Percentiles rank a stretch among this genome's conserved stretches.
These are phyloP conservation scores for Cheirogaleus medius DNA, from an alignment of 2,113 vertebrate genomes.

Conservation along the genomic window DNA sequence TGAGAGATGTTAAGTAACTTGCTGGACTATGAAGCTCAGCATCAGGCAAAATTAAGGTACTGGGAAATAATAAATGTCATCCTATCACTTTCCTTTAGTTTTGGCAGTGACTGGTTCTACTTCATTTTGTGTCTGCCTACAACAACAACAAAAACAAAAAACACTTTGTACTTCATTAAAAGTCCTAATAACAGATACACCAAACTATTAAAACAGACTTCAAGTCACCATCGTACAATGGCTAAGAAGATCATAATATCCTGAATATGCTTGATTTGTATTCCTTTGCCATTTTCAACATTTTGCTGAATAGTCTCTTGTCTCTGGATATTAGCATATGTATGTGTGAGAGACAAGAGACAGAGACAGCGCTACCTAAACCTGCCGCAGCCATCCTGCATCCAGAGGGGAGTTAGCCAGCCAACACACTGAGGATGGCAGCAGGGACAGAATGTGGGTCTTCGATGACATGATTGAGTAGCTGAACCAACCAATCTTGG, in stretches of 20 bases:
- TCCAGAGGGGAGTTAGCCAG: neutral
- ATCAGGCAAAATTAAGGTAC: neutral
- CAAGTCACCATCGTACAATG: neutral
- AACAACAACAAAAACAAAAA: neutral
- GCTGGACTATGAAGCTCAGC: neutral
- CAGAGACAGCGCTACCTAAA: neutral
- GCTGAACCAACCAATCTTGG: neutral
- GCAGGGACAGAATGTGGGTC: neutral
- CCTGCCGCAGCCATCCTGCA: neutral
- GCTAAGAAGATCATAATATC: neutral
- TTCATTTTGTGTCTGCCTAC: neutral
- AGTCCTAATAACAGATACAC: neutral
- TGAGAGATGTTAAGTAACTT: neutral
- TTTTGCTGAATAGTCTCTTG: neutral
- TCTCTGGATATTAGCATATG: neutral
- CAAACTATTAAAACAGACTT: neutral
- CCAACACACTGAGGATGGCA: neutral
- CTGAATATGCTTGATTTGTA: neutral
- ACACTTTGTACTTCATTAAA: neutral
- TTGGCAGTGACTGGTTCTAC: neutral
- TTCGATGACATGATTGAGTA: neutral
- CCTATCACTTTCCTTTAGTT: neutral
- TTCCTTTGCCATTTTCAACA: neutral
- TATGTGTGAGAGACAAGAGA: neutral
- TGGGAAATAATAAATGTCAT: neutral